These are phyloP conservation scores for Diorhabda elongata DNA, from an alignment of 1,140 invertebrate species.

Conservation along the genomic window DNA sequence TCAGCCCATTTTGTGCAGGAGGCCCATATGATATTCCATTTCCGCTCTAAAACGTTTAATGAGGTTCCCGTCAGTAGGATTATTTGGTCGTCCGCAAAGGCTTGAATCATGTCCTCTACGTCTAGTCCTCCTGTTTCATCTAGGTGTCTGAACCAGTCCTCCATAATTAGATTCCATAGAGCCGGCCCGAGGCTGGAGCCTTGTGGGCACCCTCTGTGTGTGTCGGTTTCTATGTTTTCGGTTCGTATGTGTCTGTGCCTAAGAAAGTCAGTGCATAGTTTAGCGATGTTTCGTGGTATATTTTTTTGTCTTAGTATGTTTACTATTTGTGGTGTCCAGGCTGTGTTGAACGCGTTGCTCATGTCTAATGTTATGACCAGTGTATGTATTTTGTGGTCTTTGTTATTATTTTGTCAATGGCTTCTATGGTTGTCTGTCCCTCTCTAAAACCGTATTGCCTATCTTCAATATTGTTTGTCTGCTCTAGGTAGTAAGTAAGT, in stretches of 20 bases:
- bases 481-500: neutral
- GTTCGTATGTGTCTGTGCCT: constrained; percentile 15
- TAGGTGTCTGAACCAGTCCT: constrained; percentile 22
- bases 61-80: constrained; percentile 21
- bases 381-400: neutral
- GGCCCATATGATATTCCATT: constrained; percentile 13
- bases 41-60: constrained; percentile 14
- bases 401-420: neutral
- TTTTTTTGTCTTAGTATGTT: neutral
- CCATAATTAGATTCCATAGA: constrained; percentile 29
- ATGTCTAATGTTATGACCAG: neutral
- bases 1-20: constrained; percentile 5
- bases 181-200: constrained; percentile 29
- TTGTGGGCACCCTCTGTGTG: constrained; percentile 32
- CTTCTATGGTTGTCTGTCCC: neutral
- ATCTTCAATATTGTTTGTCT: neutral
- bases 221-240: constrained; percentile 8
- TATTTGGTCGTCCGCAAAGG: constrained; percentile 27
- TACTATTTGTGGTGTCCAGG: neutral
- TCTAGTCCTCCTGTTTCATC: constrained; percentile 13
- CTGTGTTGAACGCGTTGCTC: neutral
- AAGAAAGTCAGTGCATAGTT: constrained; percentile 15
- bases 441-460: constrained; percentile 25
- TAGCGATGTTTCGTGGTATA: neutral
- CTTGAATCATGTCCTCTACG: constrained; percentile 7